Percentiles rank a stretch among this genome's conserved stretches.
Conservation (phyloP, 2,888 invertebrate genomes). For the Drosophila nr. medialis region DNA sequence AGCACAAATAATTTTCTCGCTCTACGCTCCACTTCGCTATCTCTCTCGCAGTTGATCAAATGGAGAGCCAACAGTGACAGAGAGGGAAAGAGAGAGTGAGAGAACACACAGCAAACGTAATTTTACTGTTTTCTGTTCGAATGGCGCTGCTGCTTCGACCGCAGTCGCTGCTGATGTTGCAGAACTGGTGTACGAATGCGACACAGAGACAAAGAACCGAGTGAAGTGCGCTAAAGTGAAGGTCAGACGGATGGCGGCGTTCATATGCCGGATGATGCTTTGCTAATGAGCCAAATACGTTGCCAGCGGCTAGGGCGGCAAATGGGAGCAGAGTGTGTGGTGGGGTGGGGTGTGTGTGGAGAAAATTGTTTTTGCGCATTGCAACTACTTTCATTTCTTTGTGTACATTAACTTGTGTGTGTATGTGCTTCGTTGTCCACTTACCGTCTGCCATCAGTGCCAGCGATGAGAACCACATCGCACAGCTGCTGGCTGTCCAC, state of each 20-base stretch:
- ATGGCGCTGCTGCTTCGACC: constrained; percentile 54
- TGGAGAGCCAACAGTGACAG: constrained; percentile 4
- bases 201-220: constrained; percentile 72
- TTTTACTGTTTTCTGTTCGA: constrained; percentile 60
- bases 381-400: constrained; percentile 53
- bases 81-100: constrained; percentile 20
- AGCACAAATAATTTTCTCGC: constrained; percentile 28
- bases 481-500: constrained; percentile 93
- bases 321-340: not conserved
- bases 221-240: constrained; percentile 62
- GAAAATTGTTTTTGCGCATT: constrained; percentile 47
- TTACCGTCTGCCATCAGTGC: constrained; percentile 88
- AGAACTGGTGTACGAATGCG: constrained; percentile 37
- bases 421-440: constrained; percentile 27
- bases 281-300: constrained; percentile 58
- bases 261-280: constrained; percentile 45
- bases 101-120: constrained; percentile 49
- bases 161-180: constrained; percentile 21
- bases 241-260: constrained; percentile 50
- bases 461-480: constrained; percentile 94
- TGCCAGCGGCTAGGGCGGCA: not conserved
- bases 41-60: constrained; percentile 16
- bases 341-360: not conserved
- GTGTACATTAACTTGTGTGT: constrained; percentile 11
- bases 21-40: constrained; percentile 7